Evolutionary conservation across 35 echinoderm and acorn worm species (phyloP).

Genomic region (Ophiothrix spiculata): DNA sequence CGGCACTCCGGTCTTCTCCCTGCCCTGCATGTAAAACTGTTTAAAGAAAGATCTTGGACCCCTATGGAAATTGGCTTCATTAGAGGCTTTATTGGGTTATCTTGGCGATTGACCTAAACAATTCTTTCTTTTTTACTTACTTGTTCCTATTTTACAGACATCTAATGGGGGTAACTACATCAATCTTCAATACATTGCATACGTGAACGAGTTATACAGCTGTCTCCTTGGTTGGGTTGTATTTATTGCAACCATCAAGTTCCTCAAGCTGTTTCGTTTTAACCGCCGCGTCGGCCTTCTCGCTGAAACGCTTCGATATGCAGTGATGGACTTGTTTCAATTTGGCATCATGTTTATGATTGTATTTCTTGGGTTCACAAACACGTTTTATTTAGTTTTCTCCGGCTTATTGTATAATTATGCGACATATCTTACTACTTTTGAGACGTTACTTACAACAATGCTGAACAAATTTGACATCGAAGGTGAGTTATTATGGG

Average conservation of each 20-base stretch:
- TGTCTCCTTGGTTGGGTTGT: conserved; percentile 80
- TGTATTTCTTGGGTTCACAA: conserved; percentile 81
- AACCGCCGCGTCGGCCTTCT: conserved; percentile 85
- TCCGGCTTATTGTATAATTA: conserved; percentile 14
- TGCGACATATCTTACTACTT: conserved; percentile 21
- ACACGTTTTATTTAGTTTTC: conserved; percentile 70
- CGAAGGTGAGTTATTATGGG: too few relatives aligned
- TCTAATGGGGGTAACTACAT: conserved; percentile 50
- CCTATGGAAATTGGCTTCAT: too few relatives aligned
- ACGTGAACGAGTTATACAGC: conserved; percentile 80
- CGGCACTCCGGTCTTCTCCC: too few relatives aligned
- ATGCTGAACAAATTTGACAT: conserved; percentile 31
- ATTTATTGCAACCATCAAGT: conserved; percentile 80
- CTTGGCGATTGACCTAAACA: too few relatives aligned
- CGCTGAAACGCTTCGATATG: conserved; percentile 61
- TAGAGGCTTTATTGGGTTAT: too few relatives aligned
- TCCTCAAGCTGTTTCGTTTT: conserved; percentile 86
- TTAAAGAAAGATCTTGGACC: too few relatives aligned
- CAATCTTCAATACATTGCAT: conserved; percentile 92
- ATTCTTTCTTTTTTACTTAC: too few relatives aligned
- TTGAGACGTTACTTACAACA: conserved; percentile 22
- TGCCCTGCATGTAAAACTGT: too few relatives aligned
- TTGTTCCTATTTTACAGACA: conserved; percentile 14
- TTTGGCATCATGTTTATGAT: conserved; percentile 86
- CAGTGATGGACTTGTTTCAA: conserved; percentile 60